Base-by-base conservation (phyloP, 1,140 invertebrate species). In the Drosophila biarmipes region DNA sequence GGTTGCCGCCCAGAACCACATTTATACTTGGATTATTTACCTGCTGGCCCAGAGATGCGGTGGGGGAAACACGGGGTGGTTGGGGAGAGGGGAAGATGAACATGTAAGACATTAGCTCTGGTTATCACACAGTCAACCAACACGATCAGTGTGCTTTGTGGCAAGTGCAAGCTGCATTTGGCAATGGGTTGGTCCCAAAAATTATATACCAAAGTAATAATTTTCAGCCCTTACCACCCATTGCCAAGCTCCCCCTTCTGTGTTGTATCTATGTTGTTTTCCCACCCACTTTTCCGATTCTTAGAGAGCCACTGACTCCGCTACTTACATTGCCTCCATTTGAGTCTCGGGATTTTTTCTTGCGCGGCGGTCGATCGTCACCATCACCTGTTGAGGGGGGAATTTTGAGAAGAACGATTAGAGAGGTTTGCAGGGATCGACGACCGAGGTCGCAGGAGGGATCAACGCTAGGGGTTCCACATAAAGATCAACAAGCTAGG, bases 321-420 rank as follows among this genome's bases (percentile, higher is more conserved):
- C 6, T 79, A 90, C 80, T 89, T 43, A 91, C 87, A 90, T 89
- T 90, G 78, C 86, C 89, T 63, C 86, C 82, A 78, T 78, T 90
- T 11, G 91, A 89, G 75, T 92, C 90, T 38, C 90, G 80, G 27
- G 73, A 62, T 53, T 92, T 92, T 75, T 92, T 92, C 80, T 92
- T 92, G 59, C 91, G 84, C 34, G 91, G 86, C 73, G 91, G 91
- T 57, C 90, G 77, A 19, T 86, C 90, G 38, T 90, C 84, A 17
- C 64, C 85, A 74, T 91, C 91, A 67, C 85, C 90, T 91, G 67
- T 31, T 73, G 67, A 58, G 56, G 38, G 24, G 27, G 37, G 63
- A 58, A 53, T 31, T 17, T 17, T 17, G 27, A 57, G 19, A 62
- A 72, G 35, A n/a, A 10, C 6, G 14, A 46, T 24, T 19, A 31